A percentile compares a stretch with the other conserved stretches of the same genome.
Conservation (phyloP, 2,113 vertebrate genomes). For the Gymnarchus niloticus region DNA sequence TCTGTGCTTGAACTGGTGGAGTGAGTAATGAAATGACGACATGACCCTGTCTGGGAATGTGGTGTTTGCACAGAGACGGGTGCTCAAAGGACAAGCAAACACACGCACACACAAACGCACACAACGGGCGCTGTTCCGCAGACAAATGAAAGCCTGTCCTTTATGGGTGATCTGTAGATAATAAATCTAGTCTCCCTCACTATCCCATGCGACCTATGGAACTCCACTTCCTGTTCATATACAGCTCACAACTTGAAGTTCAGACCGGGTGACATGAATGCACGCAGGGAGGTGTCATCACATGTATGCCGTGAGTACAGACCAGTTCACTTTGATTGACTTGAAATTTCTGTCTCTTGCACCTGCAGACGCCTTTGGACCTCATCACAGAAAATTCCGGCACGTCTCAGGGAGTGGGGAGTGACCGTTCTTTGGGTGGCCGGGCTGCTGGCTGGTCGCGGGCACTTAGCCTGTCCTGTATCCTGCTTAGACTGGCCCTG, state of each 20-base stretch:
- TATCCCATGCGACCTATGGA: too few species aligned
- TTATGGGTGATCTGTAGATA: background rate
- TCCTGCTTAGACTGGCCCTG: conserved; percentile 6
- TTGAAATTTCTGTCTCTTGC: background rate
- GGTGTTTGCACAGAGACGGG: background rate
- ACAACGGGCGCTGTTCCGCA: background rate
- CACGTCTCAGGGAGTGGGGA: conserved; percentile 1
- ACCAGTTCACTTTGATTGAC: background rate
- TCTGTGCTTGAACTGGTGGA: background rate
- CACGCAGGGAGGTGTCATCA: background rate
- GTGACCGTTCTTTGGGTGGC: background rate
- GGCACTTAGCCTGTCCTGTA: background rate
- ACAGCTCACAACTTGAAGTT: background rate
- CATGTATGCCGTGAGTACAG: background rate
- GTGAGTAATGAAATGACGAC: background rate
- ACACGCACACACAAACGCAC: background rate
- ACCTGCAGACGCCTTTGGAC: conserved; percentile 1
- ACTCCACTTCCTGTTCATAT: background rate
- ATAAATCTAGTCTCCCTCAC: background rate
- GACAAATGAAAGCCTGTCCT: background rate
- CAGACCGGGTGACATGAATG: background rate
- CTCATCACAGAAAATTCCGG: conserved; percentile 2
- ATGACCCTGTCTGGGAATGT: background rate
- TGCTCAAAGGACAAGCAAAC: background rate
- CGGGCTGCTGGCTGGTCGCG: background rate